These are phyloP conservation scores for Platycercus adscitus DNA, from an alignment of 2,113 vertebrate species.

Conservation along the genomic window DNA sequence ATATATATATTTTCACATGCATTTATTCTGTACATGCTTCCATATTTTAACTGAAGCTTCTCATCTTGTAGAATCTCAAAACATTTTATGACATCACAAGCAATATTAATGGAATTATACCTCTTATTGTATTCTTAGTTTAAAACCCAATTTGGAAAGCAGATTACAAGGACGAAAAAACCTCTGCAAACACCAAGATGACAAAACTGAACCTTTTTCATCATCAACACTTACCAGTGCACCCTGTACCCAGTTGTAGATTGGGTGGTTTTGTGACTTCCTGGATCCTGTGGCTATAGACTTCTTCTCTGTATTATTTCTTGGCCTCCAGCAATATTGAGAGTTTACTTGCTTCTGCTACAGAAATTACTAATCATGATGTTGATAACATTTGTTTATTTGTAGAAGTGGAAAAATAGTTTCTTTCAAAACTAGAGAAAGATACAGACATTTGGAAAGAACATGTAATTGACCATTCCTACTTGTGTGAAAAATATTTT, in stretches of 20 bases:
- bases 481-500: background rate
- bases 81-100: background rate
- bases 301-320: background rate
- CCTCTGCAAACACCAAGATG: background rate
- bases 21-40: rapidly evolving
- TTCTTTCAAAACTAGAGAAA: background rate
- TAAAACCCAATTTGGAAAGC: background rate
- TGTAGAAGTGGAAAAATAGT: background rate
- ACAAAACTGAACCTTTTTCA: background rate
- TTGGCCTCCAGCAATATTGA: background rate
- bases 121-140: background rate
- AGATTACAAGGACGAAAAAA: background rate
- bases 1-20: background rate
- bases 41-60: background rate
- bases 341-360: background rate
- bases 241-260: background rate
- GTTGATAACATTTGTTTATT: background rate
- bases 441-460: background rate
- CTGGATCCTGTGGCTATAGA: background rate
- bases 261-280: background rate
- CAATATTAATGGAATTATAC: background rate
- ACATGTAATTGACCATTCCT: background rate
- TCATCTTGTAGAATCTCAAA: background rate
- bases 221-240: background rate
- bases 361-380: background rate